A percentile compares a stretch with the other conserved stretches of the same genome.
Conservation (phyloP, 2,888 invertebrate genomes). For the Tolmerus cingulatus region DNA sequence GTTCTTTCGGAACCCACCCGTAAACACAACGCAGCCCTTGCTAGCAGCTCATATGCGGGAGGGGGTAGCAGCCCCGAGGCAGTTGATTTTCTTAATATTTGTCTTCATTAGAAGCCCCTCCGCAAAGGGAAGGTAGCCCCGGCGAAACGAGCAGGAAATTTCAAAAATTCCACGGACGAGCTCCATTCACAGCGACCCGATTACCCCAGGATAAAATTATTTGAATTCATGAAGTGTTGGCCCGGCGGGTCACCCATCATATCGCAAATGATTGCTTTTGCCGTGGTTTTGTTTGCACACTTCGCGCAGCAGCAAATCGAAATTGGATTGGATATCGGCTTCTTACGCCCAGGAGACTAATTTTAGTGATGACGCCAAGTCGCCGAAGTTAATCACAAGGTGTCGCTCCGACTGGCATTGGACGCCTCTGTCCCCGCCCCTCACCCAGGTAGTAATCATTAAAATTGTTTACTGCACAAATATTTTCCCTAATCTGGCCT, state of each 20-base stretch:
- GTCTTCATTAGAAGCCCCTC: conserved; percentile 31
- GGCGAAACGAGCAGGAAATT: neutral
- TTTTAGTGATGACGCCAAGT: conserved; percentile 26
- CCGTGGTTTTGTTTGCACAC: conserved; percentile 29
- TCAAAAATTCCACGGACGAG: conserved; percentile 5
- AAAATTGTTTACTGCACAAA: conserved; percentile 45
- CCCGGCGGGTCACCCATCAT: neutral
- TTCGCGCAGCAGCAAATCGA: neutral
- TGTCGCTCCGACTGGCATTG: neutral
- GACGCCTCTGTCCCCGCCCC: neutral
- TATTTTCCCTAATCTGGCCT: conserved; percentile 25
- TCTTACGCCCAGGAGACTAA: conserved; percentile 23
- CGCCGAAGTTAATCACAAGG: conserved; percentile 7
- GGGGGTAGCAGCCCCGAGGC: neutral
- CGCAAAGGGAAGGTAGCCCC: neutral
- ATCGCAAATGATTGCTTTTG: conserved; percentile 21
- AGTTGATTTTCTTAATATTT: conserved; percentile 33
- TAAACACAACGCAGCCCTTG: neutral
- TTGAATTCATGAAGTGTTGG: neutral
- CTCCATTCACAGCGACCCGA: neutral
- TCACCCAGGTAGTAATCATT: conserved; percentile 43
- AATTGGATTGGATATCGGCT: conserved; percentile 30
- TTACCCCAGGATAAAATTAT: neutral
- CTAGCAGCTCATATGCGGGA: neutral
- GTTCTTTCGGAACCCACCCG: neutral